Percentiles rank a stretch among this genome's conserved stretches.
phyloP scores from a whole-genome alignment of 1,140 invertebrate genomes.

The Lepidotrigona ventralis region DNA sequence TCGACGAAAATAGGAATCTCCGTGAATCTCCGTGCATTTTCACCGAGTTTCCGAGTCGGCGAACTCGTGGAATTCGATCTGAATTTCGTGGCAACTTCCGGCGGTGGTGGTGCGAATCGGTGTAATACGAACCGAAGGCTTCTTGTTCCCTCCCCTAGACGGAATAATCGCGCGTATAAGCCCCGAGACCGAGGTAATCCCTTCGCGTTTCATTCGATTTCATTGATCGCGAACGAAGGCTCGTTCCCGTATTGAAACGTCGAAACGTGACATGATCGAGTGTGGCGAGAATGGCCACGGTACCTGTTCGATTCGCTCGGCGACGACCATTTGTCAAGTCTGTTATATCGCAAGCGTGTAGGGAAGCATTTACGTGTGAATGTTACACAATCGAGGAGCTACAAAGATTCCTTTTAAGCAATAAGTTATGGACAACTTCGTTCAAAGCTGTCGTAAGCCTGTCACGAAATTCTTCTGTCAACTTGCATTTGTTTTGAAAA shows the following conservation, averaged over 20 bases:
- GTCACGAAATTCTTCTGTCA: no score
- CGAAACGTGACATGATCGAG: constrained; percentile 18
- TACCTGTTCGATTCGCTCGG: constrained; percentile 41
- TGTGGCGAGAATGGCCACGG: constrained; percentile 3
- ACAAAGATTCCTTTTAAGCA: not conserved
- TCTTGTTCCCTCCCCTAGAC: not conserved
- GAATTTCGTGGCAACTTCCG: not conserved
- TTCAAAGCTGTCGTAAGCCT: no score
- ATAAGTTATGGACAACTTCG: no score
- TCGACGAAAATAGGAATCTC: not conserved
- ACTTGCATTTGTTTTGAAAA: no score
- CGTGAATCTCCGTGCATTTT: not conserved
- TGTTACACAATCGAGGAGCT: no score
- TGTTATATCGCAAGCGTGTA: not conserved
- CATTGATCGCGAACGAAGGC: not conserved
- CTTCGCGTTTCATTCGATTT: constrained; percentile 10
- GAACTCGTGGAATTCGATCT: not conserved
- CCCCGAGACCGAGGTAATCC: constrained; percentile 12
- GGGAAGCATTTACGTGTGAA: not conserved
- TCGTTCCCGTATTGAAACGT: constrained; percentile 24
- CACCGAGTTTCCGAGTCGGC: not conserved
- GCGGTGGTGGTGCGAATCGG: not conserved
- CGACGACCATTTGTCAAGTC: constrained; percentile 21
- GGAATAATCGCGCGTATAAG: constrained; percentile 16
- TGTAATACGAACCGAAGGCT: constrained; percentile 21